Base-by-base conservation (phyloP, 2,888 invertebrate genomes). In the Campoplex nolae region DNA sequence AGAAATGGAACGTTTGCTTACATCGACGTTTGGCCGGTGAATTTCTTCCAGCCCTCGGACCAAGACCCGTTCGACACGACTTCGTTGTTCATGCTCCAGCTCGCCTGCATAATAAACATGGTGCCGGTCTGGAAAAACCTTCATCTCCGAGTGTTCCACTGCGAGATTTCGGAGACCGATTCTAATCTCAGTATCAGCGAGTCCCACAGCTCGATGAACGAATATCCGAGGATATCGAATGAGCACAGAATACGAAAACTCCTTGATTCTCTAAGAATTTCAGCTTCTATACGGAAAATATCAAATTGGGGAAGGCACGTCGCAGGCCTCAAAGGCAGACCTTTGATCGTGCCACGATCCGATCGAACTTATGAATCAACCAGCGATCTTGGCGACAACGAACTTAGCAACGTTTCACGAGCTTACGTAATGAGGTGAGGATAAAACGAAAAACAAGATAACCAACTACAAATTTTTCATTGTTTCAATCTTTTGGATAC, bases 21-120 rank as follows among this genome's bases (percentile, higher is more conserved):
- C 95, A 98, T 99, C 84, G 99, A 99, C 95, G 99, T 99, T 6
- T 99, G 99, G 99, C 98, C 99, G 1, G 97, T 99, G 1, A 99
- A 99, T 94, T 97, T 99, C 89, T 96, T 99, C 89, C 95, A 96
- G 92, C 98, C 97, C 87, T 96, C 95, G 85, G 96, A 96, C 94
- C 97, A 96, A 92, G 97, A 96, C 95, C 97, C 97, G 79, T 99
- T 99, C 95, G 98, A 98, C 89, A 98, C 98, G 88, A 98, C 98
- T 3, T 97, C 98, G 16, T 95, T 99, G 88, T 99, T 99, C 95
- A 97, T 99, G 96, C 97, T 99, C 94, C 99, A 99, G 94, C 95
- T 99, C 88, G 98, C 99, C 0, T 99, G 99, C 90, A 99, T 99
- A 78, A 97, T 99, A 79, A 97, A 98, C 90, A 99, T 99, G 96